Percentiles rank a stretch among this genome's conserved stretches.
phyloP scores from a whole-genome alignment of 1,140 invertebrate genomes.

The Caenorhabditis tropicalis region DNA sequence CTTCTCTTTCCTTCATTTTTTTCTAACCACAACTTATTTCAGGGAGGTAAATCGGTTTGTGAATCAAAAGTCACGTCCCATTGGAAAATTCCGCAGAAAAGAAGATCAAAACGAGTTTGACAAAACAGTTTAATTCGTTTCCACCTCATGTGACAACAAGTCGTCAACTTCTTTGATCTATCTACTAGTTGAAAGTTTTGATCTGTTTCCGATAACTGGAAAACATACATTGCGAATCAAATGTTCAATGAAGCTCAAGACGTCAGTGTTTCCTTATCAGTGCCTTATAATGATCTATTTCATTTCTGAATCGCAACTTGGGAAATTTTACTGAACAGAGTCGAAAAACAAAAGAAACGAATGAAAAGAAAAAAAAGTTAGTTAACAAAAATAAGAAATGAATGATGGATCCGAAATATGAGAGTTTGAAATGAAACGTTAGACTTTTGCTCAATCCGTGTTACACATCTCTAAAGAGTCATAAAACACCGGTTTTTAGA shows the following conservation, averaged over 20 bases:
- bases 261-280: neutral
- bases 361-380: neutral
- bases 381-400: neutral
- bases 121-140: constrained; percentile 29
- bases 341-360: neutral
- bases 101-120: constrained; percentile 24
- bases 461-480: constrained; percentile 18
- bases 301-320: neutral
- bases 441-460: neutral
- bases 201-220: neutral
- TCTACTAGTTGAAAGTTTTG: neutral
- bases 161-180: neutral
- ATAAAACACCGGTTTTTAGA: constrained; percentile 25
- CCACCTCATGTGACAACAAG: neutral
- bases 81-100: neutral
- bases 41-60: neutral
- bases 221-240: neutral
- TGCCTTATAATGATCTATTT: neutral
- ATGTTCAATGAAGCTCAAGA: neutral
- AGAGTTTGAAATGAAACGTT: neutral
- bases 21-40: neutral
- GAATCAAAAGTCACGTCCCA: constrained; percentile 12
- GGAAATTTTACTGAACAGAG: neutral
- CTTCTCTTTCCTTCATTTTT: neutral
- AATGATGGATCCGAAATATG: constrained; percentile 13